Base-by-base conservation (phyloP, 2,797 vertebrate species). In the Anas acuta region DNA sequence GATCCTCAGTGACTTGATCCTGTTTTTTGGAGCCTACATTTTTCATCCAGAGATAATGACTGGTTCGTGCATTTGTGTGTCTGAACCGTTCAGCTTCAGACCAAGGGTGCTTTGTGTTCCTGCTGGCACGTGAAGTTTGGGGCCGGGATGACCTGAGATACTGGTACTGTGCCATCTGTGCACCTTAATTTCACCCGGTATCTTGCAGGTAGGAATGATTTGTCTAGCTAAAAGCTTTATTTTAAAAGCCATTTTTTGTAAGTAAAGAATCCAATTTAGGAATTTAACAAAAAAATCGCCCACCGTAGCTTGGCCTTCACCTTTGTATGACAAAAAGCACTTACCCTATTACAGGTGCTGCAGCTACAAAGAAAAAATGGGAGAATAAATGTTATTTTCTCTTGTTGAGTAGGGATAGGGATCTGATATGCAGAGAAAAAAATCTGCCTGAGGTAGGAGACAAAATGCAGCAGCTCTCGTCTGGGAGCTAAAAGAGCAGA, bases 321-420 rank as follows among this genome's bases (percentile, higher is more conserved):
- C 77, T 94, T 47, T 57, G 12, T 54, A 1, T 64, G 80, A 89
- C 77, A 95, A 79, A 90, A 92, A 74, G 7, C 1, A 5, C 58
- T 83, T 61, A 10, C 76, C 73, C 82, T 51, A 9, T 81, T 91
- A 39, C 90, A 87, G 77, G 61, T 57, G 71, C 60, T 84, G 2
- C 30, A 26, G 19, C 16, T 74, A n/a, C 47, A 79, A 53, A 89
- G 77, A 2, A 35, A 47, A 88, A 87, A 87, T 1, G 1, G 56
- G 60, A 84, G 47, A 80, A 84, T 89, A 67, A 57, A 82, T 28
- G 74, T 80, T 56, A 75, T 92, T 95, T 90, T 56, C 17, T 73
- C 66, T 53, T 35, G 9, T 64, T 69, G 70, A 58, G 73, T 32
- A 12, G 13, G 25, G 15, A 20, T 33, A 35, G 39, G 71, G 45